A percentile compares a stretch with the other conserved stretches of the same genome.
phyloP scores from a whole-genome alignment of 1,140 invertebrate genomes.

The Eufriesea mexicana region DNA sequence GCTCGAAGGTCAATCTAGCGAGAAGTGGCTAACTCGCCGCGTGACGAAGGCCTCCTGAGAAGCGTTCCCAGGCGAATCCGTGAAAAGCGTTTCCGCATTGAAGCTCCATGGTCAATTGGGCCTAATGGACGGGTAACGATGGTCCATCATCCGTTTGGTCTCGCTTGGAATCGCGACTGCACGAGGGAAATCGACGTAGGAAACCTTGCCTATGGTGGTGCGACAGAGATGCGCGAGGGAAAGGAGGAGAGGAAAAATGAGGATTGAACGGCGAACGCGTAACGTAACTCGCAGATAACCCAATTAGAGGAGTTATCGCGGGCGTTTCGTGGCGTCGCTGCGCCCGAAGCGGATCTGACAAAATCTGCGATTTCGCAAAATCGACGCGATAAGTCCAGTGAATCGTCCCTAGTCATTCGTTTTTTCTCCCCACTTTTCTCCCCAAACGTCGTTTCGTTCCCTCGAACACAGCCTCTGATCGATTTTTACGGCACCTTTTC shows the following conservation, averaged over 20 bases:
- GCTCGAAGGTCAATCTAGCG: conserved; percentile 1
- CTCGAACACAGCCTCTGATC: neutral
- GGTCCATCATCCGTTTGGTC: conserved; percentile 28
- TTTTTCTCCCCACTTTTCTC: too few species aligned
- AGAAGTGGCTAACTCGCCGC: neutral
- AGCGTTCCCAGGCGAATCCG: conserved; percentile 26
- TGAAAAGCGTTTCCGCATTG: conserved; percentile 36
- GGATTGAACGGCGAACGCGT: conserved; percentile 16
- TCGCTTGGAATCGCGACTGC: neutral
- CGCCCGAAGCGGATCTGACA: neutral
- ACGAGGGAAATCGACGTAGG: neutral
- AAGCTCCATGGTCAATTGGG: conserved; percentile 29
- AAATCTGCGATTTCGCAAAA: conserved; percentile 38
- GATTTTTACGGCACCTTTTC: too few species aligned
- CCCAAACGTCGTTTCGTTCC: neutral
- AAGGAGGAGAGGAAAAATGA: neutral
- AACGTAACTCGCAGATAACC: conserved; percentile 46
- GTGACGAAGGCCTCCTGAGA: neutral
- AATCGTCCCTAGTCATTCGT: neutral
- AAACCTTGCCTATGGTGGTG: neutral
- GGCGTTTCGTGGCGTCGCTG: conserved; percentile 7
- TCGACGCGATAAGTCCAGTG: neutral
- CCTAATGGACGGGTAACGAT: conserved; percentile 42
- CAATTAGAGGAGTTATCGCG: conserved; percentile 47
- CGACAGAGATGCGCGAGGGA: neutral